Percentiles rank a stretch among this genome's conserved stretches.
Evolutionary conservation across 2,797 vertebrate species (phyloP).

Genomic region (Myotis findleyi): DNA sequence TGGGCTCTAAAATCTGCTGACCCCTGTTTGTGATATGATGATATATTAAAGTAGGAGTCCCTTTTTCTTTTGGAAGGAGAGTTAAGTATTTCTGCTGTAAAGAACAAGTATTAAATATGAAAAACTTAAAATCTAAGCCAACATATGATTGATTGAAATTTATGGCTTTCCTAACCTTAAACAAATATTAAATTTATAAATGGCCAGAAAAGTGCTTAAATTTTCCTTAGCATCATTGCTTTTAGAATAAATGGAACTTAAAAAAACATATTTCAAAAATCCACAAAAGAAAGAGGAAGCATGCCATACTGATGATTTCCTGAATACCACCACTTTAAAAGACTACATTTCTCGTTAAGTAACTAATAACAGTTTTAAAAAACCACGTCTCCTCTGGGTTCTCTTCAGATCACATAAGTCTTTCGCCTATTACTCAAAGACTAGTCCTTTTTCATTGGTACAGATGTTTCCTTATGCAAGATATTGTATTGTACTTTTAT

Average conservation of each 20-base stretch:
- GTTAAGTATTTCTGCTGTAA: constrained; percentile 18
- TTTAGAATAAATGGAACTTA: constrained; percentile 57
- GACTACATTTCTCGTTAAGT: background rate
- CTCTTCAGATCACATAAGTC: too few relatives aligned
- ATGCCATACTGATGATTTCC: constrained; percentile 25
- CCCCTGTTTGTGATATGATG: background rate
- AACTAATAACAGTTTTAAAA: background rate
- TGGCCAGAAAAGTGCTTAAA: constrained; percentile 67
- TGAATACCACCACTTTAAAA: constrained; percentile 40
- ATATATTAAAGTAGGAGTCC: background rate
- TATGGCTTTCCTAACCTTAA: constrained; percentile 66
- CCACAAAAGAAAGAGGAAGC: background rate
- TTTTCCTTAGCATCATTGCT: constrained; percentile 61
- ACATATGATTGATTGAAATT: constrained; percentile 57
- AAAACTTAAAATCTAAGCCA: constrained; percentile 62
- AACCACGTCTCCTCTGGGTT: background rate
- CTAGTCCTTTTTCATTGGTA: background rate
- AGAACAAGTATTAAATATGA: constrained; percentile 59
- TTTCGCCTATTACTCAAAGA: background rate
- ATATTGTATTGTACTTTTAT: constrained; percentile 29
- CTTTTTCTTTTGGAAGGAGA: constrained; percentile 42
- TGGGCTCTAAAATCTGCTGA: background rate
- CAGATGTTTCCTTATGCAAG: background rate
- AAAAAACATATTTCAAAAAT: constrained; percentile 48
- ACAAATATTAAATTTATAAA: constrained; percentile 68